Evolutionary conservation across 1,140 invertebrate genomes (phyloP).

Genomic region (Zaprionus africanus): DNA sequence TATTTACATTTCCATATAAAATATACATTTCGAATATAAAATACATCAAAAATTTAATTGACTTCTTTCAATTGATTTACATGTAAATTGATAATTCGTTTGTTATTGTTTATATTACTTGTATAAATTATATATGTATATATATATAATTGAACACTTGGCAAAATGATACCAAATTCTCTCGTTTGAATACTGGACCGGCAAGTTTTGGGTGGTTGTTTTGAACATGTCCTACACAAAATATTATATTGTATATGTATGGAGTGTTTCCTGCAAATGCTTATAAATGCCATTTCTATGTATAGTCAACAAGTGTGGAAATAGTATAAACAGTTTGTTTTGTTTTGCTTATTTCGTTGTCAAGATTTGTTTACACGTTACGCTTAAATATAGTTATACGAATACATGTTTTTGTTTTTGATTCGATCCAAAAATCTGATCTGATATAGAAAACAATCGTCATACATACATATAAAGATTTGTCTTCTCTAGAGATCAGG

Average conservation of each 20-base stretch:
- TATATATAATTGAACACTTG: conserved; percentile 34
- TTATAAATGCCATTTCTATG: conserved; percentile 39
- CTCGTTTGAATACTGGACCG: conserved; percentile 73
- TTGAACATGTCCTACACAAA: conserved; percentile 55
- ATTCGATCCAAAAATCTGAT: conserved; percentile 14
- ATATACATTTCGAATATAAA: conserved; percentile 25
- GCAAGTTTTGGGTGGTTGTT: conserved; percentile 65
- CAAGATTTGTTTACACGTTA: conserved; percentile 40
- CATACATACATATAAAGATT: conserved; percentile 31
- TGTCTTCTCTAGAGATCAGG: conserved; percentile 58
- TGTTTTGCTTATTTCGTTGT: conserved; percentile 57
- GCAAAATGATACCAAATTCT: conserved; percentile 55
- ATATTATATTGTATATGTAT: conserved; percentile 9
- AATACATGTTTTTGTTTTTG: conserved; percentile 8
- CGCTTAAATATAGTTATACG: conserved; percentile 18
- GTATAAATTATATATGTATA: conserved; percentile 25
- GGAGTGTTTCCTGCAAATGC: conserved; percentile 39
- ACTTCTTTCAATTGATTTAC: conserved; percentile 58
- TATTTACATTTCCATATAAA: conserved; percentile 60
- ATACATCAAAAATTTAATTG: conserved; percentile 63
- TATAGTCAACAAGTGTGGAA: conserved; percentile 51
- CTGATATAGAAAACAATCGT: conserved; percentile 28
- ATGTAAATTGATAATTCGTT: conserved; percentile 15
- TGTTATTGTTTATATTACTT: conserved; percentile 23
- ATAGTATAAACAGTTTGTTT: conserved; percentile 31